Evolutionary conservation across 2,888 invertebrate genomes (phyloP), one percentile per base, ranked within the genome.

Genomic region (Malthinus seriepunctatus): DNA sequence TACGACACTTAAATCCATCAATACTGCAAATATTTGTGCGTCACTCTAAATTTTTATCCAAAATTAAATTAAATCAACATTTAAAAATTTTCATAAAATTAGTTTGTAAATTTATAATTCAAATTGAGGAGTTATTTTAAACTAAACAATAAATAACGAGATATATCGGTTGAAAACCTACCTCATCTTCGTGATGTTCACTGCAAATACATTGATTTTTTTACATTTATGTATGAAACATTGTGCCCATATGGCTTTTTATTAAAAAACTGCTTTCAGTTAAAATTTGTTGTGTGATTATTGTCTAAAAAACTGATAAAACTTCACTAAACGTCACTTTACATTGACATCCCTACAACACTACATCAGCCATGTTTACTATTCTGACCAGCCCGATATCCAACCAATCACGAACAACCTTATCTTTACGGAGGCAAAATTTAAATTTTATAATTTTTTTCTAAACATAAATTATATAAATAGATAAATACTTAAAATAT

Each of bases 381-480:
- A 65, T 63, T 73, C 68, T 70, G 73, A 73, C 75, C 73, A 74
- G 71, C 73, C 74, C 75, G 72, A 65, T 51, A 34, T 46, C 56
- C 34, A 37, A 52, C 69, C 69, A 69, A 70, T 67, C 51, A 63
- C 53, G 54, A 37, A 44, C 15, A n/a, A n/a, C 11, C 8, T 23
- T 3, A 3, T 23, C 15, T n/a, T 1, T 15, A n/a, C 9, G 39
- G 23, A 3, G 15, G 39, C 15, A 9, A 42, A 42, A 42, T 42
- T 42, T 42, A n/a, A 42, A n/a, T 42, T 1, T 2, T 3, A 23
- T 5, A 23, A 23, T 23, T 23, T 23, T 23, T 23, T 23, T 23
- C 5, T 23, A 23, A 23, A 23, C 23, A 23, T 3, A 23, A 23
- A 3, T 23, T 23, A 23, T 23, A 23, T 23, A 23, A n/a, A n/a